Conservation (phyloP, 92 coral and sea anemone genomes). For the Epizoanthus illoricatus region DNA sequence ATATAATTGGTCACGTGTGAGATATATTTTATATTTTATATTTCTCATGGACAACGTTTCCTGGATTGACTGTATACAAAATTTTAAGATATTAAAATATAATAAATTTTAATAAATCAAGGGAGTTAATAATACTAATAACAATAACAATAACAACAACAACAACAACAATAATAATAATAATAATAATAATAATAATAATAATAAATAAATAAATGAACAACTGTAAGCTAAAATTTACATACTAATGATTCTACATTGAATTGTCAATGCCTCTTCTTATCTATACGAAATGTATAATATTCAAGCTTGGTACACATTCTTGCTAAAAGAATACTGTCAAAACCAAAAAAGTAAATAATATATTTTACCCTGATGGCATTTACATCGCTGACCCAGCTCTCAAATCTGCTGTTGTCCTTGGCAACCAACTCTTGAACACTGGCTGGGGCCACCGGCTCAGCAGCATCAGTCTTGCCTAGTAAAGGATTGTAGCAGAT, state of each 20-base stretch:
- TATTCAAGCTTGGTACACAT: too few species aligned
- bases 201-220: not conserved
- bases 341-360: not conserved
- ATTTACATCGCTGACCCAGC: constrained; percentile 76
- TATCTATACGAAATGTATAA: too few species aligned
- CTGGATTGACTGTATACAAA: too few species aligned
- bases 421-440: constrained; percentile 87
- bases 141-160: too few species aligned
- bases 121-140: too few species aligned
- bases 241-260: not conserved
- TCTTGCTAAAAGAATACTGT: too few species aligned
- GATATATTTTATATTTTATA: too few species aligned
- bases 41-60: too few species aligned
- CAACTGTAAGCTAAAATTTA: not conserved
- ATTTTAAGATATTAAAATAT: too few species aligned
- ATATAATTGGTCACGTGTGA: too few species aligned
- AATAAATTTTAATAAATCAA: too few species aligned
- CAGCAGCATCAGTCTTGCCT: constrained; percentile 23
- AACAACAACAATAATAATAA: too few species aligned
- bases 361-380: constrained; percentile 68
- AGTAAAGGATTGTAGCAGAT: not conserved
- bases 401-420: constrained; percentile 86
- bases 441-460: constrained; percentile 61
- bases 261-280: not conserved
- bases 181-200: not conserved